phyloP scores from a whole-genome alignment of 2,113 vertebrate genomes.

The Callopanchax toddi region DNA sequence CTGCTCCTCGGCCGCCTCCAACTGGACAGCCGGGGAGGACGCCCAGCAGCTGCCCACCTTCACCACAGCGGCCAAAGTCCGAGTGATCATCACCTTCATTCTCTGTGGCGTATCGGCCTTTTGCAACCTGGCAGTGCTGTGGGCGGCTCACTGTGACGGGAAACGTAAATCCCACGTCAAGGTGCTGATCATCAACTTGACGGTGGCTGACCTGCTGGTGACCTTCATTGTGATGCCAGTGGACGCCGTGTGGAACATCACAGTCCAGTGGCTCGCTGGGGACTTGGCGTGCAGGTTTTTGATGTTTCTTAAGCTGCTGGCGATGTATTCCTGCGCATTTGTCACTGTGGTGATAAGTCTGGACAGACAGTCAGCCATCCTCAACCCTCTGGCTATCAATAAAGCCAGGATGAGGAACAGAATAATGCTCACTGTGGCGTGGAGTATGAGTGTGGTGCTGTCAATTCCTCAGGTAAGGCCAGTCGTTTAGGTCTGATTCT shows the following conservation, averaged over 20 bases:
- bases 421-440: constrained; percentile 81
- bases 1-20: constrained; percentile 24
- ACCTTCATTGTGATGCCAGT: constrained; percentile 85
- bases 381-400: constrained; percentile 81
- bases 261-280: constrained; percentile 86
- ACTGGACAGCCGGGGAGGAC: constrained; percentile 33
- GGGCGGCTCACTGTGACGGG: constrained; percentile 52
- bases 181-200: constrained; percentile 83
- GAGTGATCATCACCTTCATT: constrained; percentile 70
- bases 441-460: constrained; percentile 78
- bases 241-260: constrained; percentile 84
- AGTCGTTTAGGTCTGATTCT: background rate
- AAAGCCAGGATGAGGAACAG: constrained; percentile 78
- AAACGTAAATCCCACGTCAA: constrained; percentile 80
- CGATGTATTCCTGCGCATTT: constrained; percentile 84
- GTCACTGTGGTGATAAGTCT: constrained; percentile 88
- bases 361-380: constrained; percentile 82
- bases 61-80: constrained; percentile 67
- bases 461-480: constrained; percentile 84
- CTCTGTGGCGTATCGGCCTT: constrained; percentile 65
- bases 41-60: constrained; percentile 65
- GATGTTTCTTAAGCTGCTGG: constrained; percentile 88
- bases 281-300: constrained; percentile 82
- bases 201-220: constrained; percentile 81
- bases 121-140: constrained; percentile 71